Evolutionary conservation across 53 echinoderm and acorn worm species (phyloP).

Genomic region (Apostichopus leukothele): DNA sequence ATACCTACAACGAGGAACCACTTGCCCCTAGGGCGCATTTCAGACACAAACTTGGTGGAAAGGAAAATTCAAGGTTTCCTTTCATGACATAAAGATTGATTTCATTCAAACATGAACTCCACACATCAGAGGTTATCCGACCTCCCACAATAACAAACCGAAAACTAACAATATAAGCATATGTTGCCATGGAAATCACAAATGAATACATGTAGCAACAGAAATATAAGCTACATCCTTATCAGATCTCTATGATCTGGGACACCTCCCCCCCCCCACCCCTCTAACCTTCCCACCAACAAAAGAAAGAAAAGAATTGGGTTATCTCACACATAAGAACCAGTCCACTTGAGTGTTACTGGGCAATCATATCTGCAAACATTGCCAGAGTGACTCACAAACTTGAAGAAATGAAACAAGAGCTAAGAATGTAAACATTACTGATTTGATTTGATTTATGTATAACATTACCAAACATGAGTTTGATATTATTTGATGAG

Average conservation of each 20-base stretch:
- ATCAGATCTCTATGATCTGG: too few relatives aligned
- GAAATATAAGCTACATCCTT: too few relatives aligned
- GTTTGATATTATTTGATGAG: neutral
- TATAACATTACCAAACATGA: conserved; percentile 3
- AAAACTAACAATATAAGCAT: neutral
- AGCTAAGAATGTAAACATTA: neutral
- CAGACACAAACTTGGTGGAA: too few relatives aligned
- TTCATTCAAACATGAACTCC: neutral
- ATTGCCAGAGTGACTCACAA: neutral
- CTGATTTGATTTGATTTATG: neutral
- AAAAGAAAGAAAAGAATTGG: neutral
- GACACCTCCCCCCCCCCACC: too few relatives aligned
- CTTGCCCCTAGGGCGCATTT: too few relatives aligned
- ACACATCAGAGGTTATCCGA: neutral
- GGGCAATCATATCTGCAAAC: neutral
- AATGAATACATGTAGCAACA: neutral
- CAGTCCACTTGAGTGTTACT: neutral
- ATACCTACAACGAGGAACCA: too few relatives aligned
- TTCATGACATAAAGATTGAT: too few relatives aligned
- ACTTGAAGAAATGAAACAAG: neutral
- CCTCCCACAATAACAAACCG: neutral
- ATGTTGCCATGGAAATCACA: neutral
- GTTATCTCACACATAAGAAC: neutral
- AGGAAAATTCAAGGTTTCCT: too few relatives aligned
- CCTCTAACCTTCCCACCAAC: too few relatives aligned